A percentile compares a stretch with the other conserved stretches of the same genome.
Evolutionary conservation across 1,140 invertebrate species (phyloP).

Genomic region (Lucilia cuprina): DNA sequence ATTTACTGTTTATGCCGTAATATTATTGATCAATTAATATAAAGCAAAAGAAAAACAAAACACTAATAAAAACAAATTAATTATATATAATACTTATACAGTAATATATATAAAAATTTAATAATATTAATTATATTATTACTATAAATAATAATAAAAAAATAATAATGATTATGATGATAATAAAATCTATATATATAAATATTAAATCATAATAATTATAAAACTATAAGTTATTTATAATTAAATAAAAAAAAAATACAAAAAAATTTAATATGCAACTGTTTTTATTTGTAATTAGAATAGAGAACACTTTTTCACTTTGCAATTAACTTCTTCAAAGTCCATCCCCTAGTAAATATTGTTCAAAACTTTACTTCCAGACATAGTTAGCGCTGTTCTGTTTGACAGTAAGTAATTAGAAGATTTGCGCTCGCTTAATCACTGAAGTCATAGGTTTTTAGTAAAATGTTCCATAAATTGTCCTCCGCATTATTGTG

Average conservation of each 20-base stretch:
- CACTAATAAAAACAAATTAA: neutral
- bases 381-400: no score
- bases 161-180: conserved; percentile 15
- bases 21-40: conserved; percentile 17
- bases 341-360: no score
- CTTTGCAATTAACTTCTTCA: no score
- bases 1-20: conserved; percentile 17
- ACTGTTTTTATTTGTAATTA: no score
- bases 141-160: neutral
- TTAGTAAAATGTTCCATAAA: no score
- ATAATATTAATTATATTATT: conserved; percentile 12
- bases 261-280: neutral
- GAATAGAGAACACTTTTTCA: no score
- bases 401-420: no score
- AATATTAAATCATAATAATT: conserved; percentile 33
- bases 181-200: conserved; percentile 20
- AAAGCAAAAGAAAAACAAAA: neutral
- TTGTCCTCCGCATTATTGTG: no score
- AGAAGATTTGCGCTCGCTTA: no score
- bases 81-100: neutral
- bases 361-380: no score
- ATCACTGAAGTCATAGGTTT: no score
- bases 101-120: neutral
- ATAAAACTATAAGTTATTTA: conserved; percentile 42
- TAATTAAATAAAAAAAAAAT: conserved; percentile 40